A percentile compares a stretch with the other conserved stretches of the same genome.
phyloP scores from a whole-genome alignment of 92 coral and sea anemone species.

The Palythoa heliodiscus region DNA sequence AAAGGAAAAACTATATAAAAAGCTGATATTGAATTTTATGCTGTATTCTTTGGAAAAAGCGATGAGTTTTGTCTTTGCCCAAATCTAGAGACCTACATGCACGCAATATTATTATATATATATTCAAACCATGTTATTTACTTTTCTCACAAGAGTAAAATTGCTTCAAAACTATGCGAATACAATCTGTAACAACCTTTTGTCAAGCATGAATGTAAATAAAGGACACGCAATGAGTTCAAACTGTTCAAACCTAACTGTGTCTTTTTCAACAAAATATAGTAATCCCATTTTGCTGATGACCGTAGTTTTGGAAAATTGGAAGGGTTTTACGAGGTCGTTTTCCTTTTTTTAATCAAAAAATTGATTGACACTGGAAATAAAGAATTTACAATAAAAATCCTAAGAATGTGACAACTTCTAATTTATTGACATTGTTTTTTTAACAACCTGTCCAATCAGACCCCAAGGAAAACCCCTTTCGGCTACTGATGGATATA shows the following conservation, averaged over 20 bases:
- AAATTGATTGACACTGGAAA: no score
- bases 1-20: not conserved
- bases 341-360: no score
- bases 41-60: not conserved
- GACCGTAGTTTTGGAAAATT: no score
- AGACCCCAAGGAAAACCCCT: no score
- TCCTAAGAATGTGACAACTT: no score
- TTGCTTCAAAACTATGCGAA: not conserved
- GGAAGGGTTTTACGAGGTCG: not conserved
- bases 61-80: no score
- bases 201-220: not conserved
- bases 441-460: no score
- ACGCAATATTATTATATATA: not conserved
- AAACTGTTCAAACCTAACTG: not conserved
- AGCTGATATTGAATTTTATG: not conserved
- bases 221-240: not conserved
- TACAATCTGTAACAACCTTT: not conserved
- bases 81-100: not conserved
- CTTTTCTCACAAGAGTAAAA: not conserved
- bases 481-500: no score
- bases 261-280: not conserved
- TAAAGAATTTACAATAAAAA: no score
- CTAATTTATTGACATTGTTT: no score
- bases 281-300: not conserved
- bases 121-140: no score